phyloP scores from a whole-genome alignment of 2,113 vertebrate species.

The Rissa tridactyla region DNA sequence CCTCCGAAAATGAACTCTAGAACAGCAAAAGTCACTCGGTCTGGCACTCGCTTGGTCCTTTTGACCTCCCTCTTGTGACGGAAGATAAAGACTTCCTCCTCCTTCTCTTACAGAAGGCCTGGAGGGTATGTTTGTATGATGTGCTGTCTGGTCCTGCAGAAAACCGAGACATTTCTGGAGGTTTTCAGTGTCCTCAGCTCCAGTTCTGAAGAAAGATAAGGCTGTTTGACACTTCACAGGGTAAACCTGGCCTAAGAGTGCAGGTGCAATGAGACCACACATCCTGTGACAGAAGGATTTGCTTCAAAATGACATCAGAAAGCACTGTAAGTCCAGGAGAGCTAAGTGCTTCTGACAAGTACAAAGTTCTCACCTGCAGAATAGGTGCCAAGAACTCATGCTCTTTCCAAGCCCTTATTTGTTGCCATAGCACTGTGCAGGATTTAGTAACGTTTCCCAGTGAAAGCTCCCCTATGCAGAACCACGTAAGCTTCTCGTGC shows the following conservation, averaged over 20 bases:
- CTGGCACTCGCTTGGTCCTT: neutral
- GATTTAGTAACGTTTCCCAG: neutral
- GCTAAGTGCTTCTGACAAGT: neutral
- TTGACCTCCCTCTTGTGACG: constrained; percentile 5
- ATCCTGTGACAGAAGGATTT: neutral
- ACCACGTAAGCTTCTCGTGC: neutral
- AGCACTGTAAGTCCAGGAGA: neutral
- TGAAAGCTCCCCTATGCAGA: neutral
- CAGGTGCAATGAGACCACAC: neutral
- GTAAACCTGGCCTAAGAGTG: neutral
- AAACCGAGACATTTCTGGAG: neutral
- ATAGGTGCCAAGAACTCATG: neutral
- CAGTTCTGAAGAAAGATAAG: neutral
- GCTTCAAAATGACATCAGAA: neutral
- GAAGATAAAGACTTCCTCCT: neutral
- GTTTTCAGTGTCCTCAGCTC: neutral
- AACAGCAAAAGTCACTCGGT: neutral
- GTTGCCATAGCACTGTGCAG: neutral
- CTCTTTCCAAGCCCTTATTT: neutral
- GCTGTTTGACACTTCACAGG: neutral
- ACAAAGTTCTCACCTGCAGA: neutral
- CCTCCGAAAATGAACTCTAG: neutral
- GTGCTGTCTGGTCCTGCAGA: neutral
- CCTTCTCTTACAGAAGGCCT: neutral
- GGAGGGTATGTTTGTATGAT: neutral